Evolutionary conservation across 2,888 invertebrate genomes (phyloP).

Genomic region (Pseudococcus jackbeardsleyi): DNA sequence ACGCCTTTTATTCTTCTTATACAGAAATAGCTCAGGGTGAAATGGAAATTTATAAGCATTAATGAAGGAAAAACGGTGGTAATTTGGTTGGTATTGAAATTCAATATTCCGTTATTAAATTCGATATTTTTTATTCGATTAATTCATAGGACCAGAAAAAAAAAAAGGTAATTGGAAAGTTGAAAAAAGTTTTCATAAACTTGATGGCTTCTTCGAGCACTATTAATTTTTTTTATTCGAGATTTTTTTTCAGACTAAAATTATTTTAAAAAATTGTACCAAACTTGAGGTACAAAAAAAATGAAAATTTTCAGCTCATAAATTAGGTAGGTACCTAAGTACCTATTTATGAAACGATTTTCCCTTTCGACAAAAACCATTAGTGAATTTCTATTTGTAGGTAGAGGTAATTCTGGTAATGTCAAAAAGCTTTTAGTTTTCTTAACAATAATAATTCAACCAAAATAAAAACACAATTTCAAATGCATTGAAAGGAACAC

Average conservation of each 20-base stretch:
- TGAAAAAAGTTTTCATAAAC: background rate
- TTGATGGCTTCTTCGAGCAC: too few species aligned
- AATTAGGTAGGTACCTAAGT: background rate
- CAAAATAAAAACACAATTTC: constrained; percentile 7
- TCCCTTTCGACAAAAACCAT: background rate
- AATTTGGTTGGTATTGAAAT: background rate
- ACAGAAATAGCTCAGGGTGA: background rate
- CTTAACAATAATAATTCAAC: background rate
- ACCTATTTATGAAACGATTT: background rate
- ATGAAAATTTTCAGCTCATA: background rate
- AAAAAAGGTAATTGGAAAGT: background rate
- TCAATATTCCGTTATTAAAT: background rate
- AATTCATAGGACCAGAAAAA: background rate
- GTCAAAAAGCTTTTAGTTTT: constrained; percentile 37
- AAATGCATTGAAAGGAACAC: constrained; percentile 12
- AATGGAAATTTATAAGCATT: background rate
- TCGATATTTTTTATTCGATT: background rate
- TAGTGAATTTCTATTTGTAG: background rate
- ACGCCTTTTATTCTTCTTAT: background rate
- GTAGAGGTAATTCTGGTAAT: background rate
- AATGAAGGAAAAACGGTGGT: background rate
- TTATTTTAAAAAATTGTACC: too few species aligned
- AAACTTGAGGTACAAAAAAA: too few species aligned
- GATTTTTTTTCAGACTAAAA: too few species aligned
- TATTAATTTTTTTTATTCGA: too few species aligned